A percentile compares a stretch with the other conserved stretches of the same genome.
These are phyloP conservation scores for Umimayanthus chanpuru DNA, from an alignment of 92 coral and sea anemone genomes.

Conservation along the genomic window DNA sequence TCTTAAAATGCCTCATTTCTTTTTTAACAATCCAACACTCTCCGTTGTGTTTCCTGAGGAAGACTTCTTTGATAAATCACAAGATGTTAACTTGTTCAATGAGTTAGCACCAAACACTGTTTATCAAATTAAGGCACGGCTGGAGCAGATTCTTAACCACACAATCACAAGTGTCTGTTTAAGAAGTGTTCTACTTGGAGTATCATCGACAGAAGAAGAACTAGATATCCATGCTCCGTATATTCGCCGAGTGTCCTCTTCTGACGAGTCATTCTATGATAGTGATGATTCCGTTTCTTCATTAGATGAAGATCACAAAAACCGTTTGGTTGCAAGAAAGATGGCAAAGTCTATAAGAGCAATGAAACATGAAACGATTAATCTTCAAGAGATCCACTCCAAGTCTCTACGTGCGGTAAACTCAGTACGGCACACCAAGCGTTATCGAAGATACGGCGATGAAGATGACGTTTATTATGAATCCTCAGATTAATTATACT, in stretches of 20 bases:
- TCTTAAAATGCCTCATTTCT: slow-evolving; percentile 33
- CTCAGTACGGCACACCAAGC: slow-evolving; percentile 5
- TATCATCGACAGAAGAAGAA: slow-evolving; percentile 1
- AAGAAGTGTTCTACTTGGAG: background rate
- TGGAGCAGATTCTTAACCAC: slow-evolving; percentile 8
- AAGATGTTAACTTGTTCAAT: slow-evolving; percentile 6
- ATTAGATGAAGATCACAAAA: slow-evolving; percentile 14
- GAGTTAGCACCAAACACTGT: slow-evolving; percentile 18
- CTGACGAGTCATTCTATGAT: background rate
- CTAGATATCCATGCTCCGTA: slow-evolving; percentile 13
- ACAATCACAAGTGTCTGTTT: background rate
- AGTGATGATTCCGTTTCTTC: slow-evolving; percentile 19
- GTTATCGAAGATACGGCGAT: background rate
- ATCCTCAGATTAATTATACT: background rate
- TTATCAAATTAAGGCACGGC: slow-evolving; percentile 20
- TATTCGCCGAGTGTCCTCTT: slow-evolving; percentile 5
- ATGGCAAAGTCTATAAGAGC: slow-evolving; percentile 15
- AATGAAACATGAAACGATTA: background rate
- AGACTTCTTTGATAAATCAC: background rate
- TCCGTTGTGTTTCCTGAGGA: slow-evolving; percentile 23
- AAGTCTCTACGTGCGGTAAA: background rate
- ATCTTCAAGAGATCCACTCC: slow-evolving; percentile 2
- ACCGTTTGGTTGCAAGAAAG: slow-evolving; percentile 18
- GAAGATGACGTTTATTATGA: background rate
- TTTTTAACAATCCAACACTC: slow-evolving; percentile 20